Evolutionary conservation across 2,888 invertebrate species (phyloP).

Genomic region (Apeira syringaria): DNA sequence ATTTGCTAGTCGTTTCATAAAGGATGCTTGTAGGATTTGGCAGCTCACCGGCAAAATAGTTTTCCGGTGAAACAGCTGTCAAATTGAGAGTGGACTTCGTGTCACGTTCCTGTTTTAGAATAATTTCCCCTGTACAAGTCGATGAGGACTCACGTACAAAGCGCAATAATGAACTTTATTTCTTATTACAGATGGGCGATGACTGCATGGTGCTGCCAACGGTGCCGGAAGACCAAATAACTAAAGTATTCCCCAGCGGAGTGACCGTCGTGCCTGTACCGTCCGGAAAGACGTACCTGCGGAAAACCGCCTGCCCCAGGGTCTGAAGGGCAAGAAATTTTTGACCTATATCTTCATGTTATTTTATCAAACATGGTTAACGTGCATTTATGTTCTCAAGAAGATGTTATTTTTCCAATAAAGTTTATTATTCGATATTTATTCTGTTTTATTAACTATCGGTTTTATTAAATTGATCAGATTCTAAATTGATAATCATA

Average conservation of each 20-base stretch:
- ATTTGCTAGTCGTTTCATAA: too few species aligned
- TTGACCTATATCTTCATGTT: background rate
- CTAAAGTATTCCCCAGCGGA: conserved; percentile 87
- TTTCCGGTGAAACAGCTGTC: too few species aligned
- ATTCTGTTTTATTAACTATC: background rate
- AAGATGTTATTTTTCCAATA: conserved; percentile 20
- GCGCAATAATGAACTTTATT: background rate
- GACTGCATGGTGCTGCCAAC: conserved; percentile 96
- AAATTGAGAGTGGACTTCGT: too few species aligned
- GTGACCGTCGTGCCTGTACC: conserved; percentile 88
- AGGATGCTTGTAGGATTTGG: too few species aligned
- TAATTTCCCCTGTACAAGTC: too few species aligned
- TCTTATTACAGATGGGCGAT: conserved; percentile 87
- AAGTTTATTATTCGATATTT: conserved; percentile 3
- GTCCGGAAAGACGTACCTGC: conserved; percentile 93
- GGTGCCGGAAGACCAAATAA: conserved; percentile 87
- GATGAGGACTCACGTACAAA: too few species aligned
- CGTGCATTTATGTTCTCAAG: conserved; percentile 6
- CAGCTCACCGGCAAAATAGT: too few species aligned
- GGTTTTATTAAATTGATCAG: too few species aligned
- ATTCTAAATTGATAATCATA: background rate
- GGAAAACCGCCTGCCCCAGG: conserved; percentile 86
- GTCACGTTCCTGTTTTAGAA: too few species aligned
- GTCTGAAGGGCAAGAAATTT: background rate
- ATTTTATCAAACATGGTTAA: conserved; percentile 1